Evolutionary conservation across 1,140 invertebrate species (phyloP), one percentile per base, ranked within the genome.

Genomic region (Trachymyrmex septentrionalis): DNA sequence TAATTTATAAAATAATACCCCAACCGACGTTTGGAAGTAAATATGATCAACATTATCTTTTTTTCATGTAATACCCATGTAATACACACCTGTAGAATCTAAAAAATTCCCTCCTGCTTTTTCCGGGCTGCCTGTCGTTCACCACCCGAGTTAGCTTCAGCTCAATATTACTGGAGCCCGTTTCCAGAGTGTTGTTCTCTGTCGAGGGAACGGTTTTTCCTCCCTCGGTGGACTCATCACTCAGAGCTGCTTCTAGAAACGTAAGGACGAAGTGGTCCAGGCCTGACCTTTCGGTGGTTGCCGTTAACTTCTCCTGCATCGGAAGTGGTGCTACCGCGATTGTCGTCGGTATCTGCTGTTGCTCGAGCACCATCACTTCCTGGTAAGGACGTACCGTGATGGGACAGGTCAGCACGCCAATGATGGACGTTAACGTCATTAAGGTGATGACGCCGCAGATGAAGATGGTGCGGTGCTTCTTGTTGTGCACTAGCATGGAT

Each of bases 361-460:
- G 67, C 21, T 69, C 57, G 19, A 87, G 44, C 2, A 89, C 87
- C 38, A 90, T 85, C 1, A 82, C 34, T 10, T 87, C 89, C 0
- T 53, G 71, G 7, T 90, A 78, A 63, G 72, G 81, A 38, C 30
- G 78, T 3, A 61, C 85, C 48, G 88, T 82, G 72, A 80, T 71
- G 2, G 93, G 91, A 89, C 95, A 95, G 0, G 91, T 93, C 3
- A 94, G 73, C 1, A 94, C 93, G 3, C 94, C 93, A 50, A 95
- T 93, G 30, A 94, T 89, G 2, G 95, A 95, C 1, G 95, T 95
- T 78, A 95, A 91, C 9, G 97, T 96, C 97, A 99, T 98, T 50
- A 98, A 95, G 44, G 97, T 96, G 80, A 98, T 97, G 12, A 98
- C 96, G n/a, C 96, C 95, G 91, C 97, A 98, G 84, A 98, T 98